Percentiles rank a stretch among this genome's conserved stretches.
Evolutionary conservation across 2,888 invertebrate genomes (phyloP).

Genomic region (Oxycera nigricornis): DNA sequence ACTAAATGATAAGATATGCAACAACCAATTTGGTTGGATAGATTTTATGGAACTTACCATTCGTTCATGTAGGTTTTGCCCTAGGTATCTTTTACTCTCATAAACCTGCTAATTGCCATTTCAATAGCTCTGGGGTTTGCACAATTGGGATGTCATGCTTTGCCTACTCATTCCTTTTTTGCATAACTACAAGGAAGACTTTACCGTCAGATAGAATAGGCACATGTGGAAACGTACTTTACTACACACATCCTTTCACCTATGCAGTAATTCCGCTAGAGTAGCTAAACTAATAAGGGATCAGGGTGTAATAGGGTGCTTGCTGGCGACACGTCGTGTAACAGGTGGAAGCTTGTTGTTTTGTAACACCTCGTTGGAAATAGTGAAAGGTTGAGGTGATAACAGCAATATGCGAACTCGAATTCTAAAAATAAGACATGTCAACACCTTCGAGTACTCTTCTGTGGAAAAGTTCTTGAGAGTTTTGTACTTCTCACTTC

Average conservation of each 20-base stretch:
- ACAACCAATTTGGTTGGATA: too few relatives aligned
- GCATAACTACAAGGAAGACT: background rate
- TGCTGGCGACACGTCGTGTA: background rate
- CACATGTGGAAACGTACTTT: background rate
- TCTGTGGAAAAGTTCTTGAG: too few relatives aligned
- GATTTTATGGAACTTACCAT: too few relatives aligned
- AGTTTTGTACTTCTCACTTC: too few relatives aligned
- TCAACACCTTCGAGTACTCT: constrained; percentile 23
- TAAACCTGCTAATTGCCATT: background rate
- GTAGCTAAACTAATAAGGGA: background rate
- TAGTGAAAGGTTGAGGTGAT: background rate
- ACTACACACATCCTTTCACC: background rate
- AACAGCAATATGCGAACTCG: background rate
- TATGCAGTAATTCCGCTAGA: constrained; percentile 4
- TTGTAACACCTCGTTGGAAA: background rate
- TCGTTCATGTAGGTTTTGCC: too few relatives aligned
- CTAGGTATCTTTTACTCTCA: too few relatives aligned
- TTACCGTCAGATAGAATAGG: background rate
- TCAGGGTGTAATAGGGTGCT: background rate
- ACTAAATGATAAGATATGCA: too few relatives aligned
- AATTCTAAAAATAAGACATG: background rate
- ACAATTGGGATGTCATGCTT: background rate
- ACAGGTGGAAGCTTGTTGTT: background rate
- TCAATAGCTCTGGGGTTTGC: background rate
- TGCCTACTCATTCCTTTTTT: background rate